Base-by-base conservation (phyloP, 2,888 invertebrate genomes). In the Tethea ocularis region DNA sequence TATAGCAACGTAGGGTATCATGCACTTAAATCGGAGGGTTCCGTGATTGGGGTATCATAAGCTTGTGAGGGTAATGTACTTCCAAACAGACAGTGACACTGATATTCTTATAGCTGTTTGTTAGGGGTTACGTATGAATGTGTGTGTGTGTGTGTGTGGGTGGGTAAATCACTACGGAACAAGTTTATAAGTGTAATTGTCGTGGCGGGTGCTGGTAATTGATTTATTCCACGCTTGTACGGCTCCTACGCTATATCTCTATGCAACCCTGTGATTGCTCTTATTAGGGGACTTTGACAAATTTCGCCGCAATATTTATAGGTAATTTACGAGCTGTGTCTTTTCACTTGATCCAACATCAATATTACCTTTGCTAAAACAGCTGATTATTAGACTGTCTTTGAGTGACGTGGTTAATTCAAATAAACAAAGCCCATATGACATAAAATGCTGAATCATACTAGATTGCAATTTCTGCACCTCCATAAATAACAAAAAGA, bases 111-210 rank as follows among this genome's bases (percentile, higher is more conserved):
- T 84, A 82, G 83, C 79, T 69, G 69, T 73, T 66, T 75, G 78
- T 82, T 80, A 79, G 77, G 86, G 85, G 86, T 80, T 81, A 79
- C 69, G 63, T 26, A 61, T 52, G 64, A 59, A 61, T 68, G 72
- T 72, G 71, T 74, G 75, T 52, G 62, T 58, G 51, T 52, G 70
- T 72, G 73, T 74, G 76, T 71, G 80, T 74, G 75, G 74, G 80
- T 68, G 75, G 75, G 75, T 69, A 80, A 81, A 84, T 83, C 82
- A 83, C 82, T 82, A 83, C 81, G 74, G 81, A 78, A 84, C 83
- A 84, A 87, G 82, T 84, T 86, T 83, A 85, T 86, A 83, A 88
- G 87, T 87, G 86, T 87, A 84, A 86, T 87, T 83, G 84, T 87
- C 82, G 84, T 77, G 76, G 84, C 85, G 84, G 87, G 84, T 87